Percentiles rank a stretch among this genome's conserved stretches.
phyloP scores from a whole-genome alignment of 2,888 invertebrate genomes.

The Silvanus unidentatus region DNA sequence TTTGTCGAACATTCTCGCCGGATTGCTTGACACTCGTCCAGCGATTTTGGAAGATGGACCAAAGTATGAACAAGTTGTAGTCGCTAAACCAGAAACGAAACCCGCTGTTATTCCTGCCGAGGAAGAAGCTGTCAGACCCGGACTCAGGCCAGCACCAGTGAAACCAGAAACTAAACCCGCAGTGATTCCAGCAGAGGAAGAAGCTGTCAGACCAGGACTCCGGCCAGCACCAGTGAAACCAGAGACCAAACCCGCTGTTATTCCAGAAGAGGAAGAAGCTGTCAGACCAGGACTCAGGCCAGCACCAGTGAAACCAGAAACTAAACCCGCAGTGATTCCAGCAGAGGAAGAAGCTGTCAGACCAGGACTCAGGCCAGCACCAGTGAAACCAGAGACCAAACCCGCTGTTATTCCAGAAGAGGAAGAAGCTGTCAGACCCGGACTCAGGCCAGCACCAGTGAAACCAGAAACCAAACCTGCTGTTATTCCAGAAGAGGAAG shows the following conservation, averaged over 20 bases:
- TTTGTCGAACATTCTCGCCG: no score
- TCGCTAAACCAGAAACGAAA: neutral
- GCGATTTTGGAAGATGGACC: neutral
- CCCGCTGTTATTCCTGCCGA: neutral
- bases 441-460: neutral
- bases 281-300: neutral
- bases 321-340: slow-evolving; percentile 1
- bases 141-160: no score
- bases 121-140: no score
- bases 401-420: neutral
- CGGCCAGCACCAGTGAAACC: slow-evolving; percentile 4
- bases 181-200: neutral
- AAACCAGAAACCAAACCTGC: neutral
- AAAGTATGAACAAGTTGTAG: neutral
- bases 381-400: slow-evolving; percentile 1
- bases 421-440: neutral
- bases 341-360: neutral
- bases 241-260: slow-evolving; percentile 2
- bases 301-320: neutral
- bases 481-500: neutral
- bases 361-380: neutral
- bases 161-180: no score
- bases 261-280: neutral
- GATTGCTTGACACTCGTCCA: no score
- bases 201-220: no score